phyloP scores from a whole-genome alignment of 2,113 vertebrate genomes.

The Misgurnus anguillicaudatus region DNA sequence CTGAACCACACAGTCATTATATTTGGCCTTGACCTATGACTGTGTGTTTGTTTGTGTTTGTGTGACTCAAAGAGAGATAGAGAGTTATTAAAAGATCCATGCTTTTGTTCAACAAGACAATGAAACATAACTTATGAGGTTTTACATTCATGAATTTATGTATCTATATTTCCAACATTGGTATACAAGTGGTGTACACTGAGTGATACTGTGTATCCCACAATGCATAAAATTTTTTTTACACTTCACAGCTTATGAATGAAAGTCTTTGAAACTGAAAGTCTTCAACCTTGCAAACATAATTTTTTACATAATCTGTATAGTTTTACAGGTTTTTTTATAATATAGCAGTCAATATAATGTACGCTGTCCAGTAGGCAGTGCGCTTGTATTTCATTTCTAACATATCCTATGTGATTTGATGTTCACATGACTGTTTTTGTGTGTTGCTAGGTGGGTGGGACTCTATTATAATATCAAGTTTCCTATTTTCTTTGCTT shows the following conservation, averaged over 20 bases:
- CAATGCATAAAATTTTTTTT: too few species aligned
- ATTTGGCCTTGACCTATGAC: conserved; percentile 58
- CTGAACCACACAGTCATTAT: conserved; percentile 53
- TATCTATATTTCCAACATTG: too few species aligned
- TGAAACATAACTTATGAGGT: conserved; percentile 22
- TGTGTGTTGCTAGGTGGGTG: conserved; percentile 50
- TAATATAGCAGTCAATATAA: too few species aligned
- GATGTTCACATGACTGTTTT: conserved; percentile 30
- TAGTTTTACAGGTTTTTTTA: too few species aligned
- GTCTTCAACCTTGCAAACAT: too few species aligned
- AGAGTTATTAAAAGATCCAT: conserved; percentile 42
- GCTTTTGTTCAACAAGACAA: conserved; percentile 37
- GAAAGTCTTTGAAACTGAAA: too few species aligned
- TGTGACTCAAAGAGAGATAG: conserved; percentile 31
- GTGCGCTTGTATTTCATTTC: not conserved
- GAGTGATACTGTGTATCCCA: too few species aligned
- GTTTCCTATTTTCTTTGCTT: conserved; percentile 30
- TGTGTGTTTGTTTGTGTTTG: conserved; percentile 38
- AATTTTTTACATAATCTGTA: too few species aligned
- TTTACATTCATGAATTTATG: not conserved
- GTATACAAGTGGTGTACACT: too few species aligned
- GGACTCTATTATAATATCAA: conserved; percentile 40
- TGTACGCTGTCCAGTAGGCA: not conserved
- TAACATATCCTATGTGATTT: conserved; percentile 2
- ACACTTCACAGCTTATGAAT: too few species aligned